Evolutionary conservation across 35 echinoderm and acorn worm species (phyloP), one percentile per base, ranked within the genome.

Genomic region (Acanthaster planci): DNA sequence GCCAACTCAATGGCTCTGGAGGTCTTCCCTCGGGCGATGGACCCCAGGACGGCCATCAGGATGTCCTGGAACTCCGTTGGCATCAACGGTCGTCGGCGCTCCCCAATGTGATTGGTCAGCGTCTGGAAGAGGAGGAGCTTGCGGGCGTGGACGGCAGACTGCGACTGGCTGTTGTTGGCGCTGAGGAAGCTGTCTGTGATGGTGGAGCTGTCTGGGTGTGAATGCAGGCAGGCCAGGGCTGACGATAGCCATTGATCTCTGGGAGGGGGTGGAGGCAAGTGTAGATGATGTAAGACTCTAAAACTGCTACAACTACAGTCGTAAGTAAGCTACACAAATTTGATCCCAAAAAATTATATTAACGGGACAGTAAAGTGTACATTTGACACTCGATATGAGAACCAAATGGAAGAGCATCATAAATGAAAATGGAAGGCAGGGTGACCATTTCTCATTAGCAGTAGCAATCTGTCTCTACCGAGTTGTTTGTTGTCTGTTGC

Each of bases 211-310:
- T 94, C 92, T 52, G 89, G 88, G 29, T 99, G 92, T 8, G 87
- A 76, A 18, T 94, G 92, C 8, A 99, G 82, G 53, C 91, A 94
- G 12, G 82, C 50, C 8, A 92, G 78, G 8, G 96, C 96, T 21
- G 92, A 77, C 76, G 76, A 84, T 17, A 99, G 82, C 96, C 96
- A 99, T 9, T 88, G 81, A 79, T 99, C 96, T 84, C 86, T 91
- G 56, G 85, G 30, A 38, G 54, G n/a, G n/a, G n/a, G 52, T 79
- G 52, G 18, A 29, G 52, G 32, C 35, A 47, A 4, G 12, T 6
- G 42, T 4, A 47, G 42, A 6, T 47, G 42, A 47, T 4, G 12
- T 47, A 6, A 47, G 4, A 12, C 4, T 47, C 42, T 4, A 12
- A 47, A 4, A 47, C 42, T 47, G 42, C n/a, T n/a, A n/a, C n/a